Base-by-base conservation (phyloP, 23 tunicate genomes). In the Ciona savignyi region DNA sequence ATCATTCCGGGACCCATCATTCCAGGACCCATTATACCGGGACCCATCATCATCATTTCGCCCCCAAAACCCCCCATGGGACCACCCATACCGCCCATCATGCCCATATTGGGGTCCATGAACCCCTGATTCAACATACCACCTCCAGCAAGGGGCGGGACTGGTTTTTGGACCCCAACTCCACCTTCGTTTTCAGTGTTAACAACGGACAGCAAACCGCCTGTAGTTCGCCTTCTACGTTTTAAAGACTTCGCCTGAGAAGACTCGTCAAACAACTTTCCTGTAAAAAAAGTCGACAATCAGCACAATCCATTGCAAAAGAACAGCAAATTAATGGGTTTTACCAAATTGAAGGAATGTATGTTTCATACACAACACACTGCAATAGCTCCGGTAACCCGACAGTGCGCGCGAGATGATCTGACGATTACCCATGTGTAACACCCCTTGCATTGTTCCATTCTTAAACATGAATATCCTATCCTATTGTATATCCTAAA, bases 11-110 rank as follows among this genome's bases (percentile, higher is more conserved):
- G 24, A 23, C 48, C 48, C 68, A 74, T 49, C 69, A 56, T 23
- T 23, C 29, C 60, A 19, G 33, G 51, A 51, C 63, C 71, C 33
- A 64, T 31, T 30, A 65, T 33, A 28, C 15, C 15, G n/a, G n/a
- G n/a, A n/a, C n/a, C n/a, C n/a, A n/a, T n/a, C n/a, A n/a, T n/a
- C 33, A 63, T 4, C 74, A 68, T 56, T 29, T 51, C 74, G 0
- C 1, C 63, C 28, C 67, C 68, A 29, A 68, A 32, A 25, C 73
- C 73, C 15, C 83, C 83, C 83, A 78, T 68, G 9, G 62, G 74
- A 33, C 65, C 73, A 28, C 34, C 74, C 19, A 74, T 21, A 27
- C 70, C 70, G 28, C 73, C 74, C 62, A 32, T 48, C 32, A 30
- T 32, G 29, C 73, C 30, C 79, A 75, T 62, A 19, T 70, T 0